phyloP scores from a whole-genome alignment of 2,888 invertebrate species.

The Acanthosepion esculentum region DNA sequence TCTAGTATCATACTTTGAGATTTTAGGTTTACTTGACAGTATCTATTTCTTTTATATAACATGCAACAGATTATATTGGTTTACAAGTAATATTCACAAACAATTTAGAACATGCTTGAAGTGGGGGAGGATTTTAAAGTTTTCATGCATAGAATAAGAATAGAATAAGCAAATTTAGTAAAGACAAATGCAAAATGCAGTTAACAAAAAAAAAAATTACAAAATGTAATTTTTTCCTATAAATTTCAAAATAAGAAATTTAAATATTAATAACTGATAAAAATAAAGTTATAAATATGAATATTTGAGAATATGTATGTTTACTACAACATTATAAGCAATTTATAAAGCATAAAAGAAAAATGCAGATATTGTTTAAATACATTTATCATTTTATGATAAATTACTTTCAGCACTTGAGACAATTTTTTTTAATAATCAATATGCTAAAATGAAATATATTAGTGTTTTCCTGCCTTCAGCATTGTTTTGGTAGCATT shows the following conservation, averaged over 20 bases:
- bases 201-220: background rate
- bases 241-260: background rate
- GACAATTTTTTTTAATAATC: background rate
- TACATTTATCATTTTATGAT: background rate
- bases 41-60: background rate
- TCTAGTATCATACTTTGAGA: too few species aligned
- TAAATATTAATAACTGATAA: background rate
- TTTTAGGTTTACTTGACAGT: background rate
- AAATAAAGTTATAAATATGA: background rate
- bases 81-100: background rate
- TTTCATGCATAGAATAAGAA: background rate
- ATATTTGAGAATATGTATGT: background rate
- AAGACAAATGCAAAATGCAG: background rate
- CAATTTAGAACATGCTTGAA: background rate
- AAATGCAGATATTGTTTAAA: background rate
- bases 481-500: too few species aligned
- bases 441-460: background rate
- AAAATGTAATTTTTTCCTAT: background rate
- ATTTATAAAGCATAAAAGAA: background rate
- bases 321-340: background rate
- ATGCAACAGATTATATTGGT: background rate
- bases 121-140: background rate
- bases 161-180: background rate
- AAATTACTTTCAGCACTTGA: background rate
- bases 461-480: too few species aligned